These are phyloP conservation scores for Xanthia icteritia DNA, from an alignment of 2,888 invertebrate species.

Conservation along the genomic window DNA sequence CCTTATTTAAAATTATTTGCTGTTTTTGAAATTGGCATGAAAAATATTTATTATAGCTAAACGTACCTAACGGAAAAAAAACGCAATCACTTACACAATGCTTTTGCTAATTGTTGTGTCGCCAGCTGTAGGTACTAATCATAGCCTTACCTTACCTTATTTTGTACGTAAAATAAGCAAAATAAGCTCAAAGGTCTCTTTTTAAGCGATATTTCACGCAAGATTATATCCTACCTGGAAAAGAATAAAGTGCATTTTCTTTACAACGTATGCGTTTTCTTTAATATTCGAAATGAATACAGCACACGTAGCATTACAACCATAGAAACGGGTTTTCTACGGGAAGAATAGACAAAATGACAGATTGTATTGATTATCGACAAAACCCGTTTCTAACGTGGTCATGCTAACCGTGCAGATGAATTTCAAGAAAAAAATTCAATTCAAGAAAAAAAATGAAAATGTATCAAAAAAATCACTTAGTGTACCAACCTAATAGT, in stretches of 20 bases:
- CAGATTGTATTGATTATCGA: too few relatives aligned
- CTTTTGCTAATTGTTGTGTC: not conserved
- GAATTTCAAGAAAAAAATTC: not conserved
- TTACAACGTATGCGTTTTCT: not conserved
- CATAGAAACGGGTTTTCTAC: too few relatives aligned
- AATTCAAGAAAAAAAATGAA: not conserved
- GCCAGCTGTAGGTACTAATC: not conserved
- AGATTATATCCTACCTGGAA: not conserved
- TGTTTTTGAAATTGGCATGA: not conserved
- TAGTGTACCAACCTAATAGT: not conserved
- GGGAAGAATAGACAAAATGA: too few relatives aligned
- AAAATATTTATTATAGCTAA: not conserved
- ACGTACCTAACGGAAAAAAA: not conserved
- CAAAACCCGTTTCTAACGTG: too few relatives aligned
- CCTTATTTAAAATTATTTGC: not conserved
- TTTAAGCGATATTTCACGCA: not conserved
- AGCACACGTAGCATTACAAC: too few relatives aligned
- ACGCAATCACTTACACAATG: not conserved
- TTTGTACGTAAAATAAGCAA: too few relatives aligned
- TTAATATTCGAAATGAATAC: not conserved
- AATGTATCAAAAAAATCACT: not conserved
- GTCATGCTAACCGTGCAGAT: not conserved
- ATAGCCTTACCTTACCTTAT: too few relatives aligned
- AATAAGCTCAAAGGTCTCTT: not conserved
- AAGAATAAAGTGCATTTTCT: not conserved